Evolutionary conservation across 2,888 invertebrate genomes (phyloP).

Genomic region (Pyralis farinalis): DNA sequence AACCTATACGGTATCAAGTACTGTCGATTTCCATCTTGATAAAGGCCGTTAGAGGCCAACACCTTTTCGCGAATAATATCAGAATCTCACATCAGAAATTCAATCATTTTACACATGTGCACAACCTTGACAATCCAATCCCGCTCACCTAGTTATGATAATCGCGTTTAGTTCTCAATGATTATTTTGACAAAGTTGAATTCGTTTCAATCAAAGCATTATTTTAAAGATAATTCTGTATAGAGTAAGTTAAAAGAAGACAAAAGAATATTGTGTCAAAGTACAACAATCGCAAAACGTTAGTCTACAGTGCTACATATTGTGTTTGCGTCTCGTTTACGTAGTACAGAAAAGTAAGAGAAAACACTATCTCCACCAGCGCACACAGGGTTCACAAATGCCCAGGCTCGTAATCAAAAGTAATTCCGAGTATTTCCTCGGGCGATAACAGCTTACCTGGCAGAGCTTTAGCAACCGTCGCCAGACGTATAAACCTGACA

Average conservation of each 20-base stretch:
- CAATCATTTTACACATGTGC: not conserved
- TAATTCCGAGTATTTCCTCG: slow-evolving; percentile 41
- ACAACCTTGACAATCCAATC: not conserved
- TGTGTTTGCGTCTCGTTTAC: slow-evolving; percentile 1
- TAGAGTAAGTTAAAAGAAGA: no score
- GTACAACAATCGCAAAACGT: no score
- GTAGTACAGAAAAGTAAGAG: not conserved
- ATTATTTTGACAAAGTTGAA: not conserved
- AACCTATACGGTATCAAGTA: no score
- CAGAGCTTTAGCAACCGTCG: slow-evolving; percentile 37
- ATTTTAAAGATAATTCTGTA: no score
- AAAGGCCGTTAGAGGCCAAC: not conserved
- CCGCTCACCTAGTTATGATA: not conserved
- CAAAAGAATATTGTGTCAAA: no score
- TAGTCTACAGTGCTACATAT: no score
- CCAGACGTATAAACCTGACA: slow-evolving; percentile 32
- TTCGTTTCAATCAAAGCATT: no score
- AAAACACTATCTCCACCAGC: slow-evolving; percentile 3
- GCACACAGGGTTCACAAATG: slow-evolving; percentile 6
- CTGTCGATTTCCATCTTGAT: no score
- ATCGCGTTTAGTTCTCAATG: not conserved
- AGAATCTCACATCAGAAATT: not conserved
- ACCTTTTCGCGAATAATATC: slow-evolving; percentile 1
- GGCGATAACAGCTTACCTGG: slow-evolving; percentile 51
- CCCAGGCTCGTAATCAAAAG: slow-evolving; percentile 11